Conservation (phyloP, 2,797 vertebrate species). For the Megaceryle alcyon region DNA sequence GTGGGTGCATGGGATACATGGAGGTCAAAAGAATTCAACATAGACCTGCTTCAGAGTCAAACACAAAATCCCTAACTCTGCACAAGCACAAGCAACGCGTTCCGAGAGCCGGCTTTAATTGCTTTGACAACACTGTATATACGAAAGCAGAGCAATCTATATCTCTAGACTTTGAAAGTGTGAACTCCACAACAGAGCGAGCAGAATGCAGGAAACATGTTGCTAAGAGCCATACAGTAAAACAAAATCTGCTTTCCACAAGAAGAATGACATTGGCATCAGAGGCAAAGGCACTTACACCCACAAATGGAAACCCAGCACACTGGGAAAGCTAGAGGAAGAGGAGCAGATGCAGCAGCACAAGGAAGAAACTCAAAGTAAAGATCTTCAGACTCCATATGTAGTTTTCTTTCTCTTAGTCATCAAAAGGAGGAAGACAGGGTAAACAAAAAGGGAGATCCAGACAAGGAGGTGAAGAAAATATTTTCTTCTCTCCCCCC, state of each 20-base stretch:
- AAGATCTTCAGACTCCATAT: conserved; percentile 66
- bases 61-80: not conserved
- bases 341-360: conserved; percentile 66
- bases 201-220: conserved; percentile 75
- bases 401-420: conserved; percentile 58
- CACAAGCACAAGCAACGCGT: fast-evolving
- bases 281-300: conserved; percentile 47
- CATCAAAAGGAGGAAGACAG: conserved; percentile 59
- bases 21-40: not conserved
- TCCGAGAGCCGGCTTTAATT: not conserved
- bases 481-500: not conserved
- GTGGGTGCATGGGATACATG: not conserved
- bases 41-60: not conserved
- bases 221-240: conserved; percentile 73
- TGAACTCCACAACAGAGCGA: conserved; percentile 65
- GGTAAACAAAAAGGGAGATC: conserved; percentile 33
- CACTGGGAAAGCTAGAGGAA: not conserved
- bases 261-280: conserved; percentile 67
- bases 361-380: conserved; percentile 56
- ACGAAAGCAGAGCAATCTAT: conserved; percentile 47
- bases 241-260: conserved; percentile 77
- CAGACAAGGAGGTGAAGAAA: conserved; percentile 46
- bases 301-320: conserved; percentile 31
- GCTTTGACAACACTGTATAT: conserved; percentile 14
- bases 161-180: conserved; percentile 54